Base-by-base conservation (phyloP, 2,797 vertebrate species). In the Ceyx erithaca region DNA sequence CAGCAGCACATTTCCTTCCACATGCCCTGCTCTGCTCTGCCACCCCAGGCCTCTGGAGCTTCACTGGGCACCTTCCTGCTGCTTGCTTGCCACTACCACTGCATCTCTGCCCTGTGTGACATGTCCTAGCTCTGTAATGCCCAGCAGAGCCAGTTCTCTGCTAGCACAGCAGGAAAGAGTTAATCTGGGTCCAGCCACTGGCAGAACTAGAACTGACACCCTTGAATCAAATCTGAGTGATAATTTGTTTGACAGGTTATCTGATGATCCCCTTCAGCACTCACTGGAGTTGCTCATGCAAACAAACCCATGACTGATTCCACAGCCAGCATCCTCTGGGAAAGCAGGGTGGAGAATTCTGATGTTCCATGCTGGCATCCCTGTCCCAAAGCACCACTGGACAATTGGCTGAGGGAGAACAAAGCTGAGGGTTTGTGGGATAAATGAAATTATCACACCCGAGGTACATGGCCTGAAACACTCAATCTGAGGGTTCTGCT, bases 341-440 rank as follows among this genome's bases (percentile, higher is more conserved):
- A 23, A 8, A 17, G 2, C 2, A 0, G 10, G 0, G 3, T 9
- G 45, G 16, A 35, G 22, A 73, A 69, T 8, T 1, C 14, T 0
- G 2, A 14, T 10, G 7, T 5, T 8, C n/a, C 61, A 3, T 5
- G 31, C 21, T 16, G 6, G 37, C 45, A 51, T 2, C 41, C 10
- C 72, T 14, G 66, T n/a, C 48, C 3, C 58, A 7, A 17, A 14
- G 33, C 1, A 3, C 13, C 57, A 1, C 2, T 0, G 40, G 14
- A 0, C 4, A 4, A 25, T 3, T 41, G 25, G 6, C 46, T 15
- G 30, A 14, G 18, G 52, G 41, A 68, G 9, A 6, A 13, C 4
- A 5, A 59, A 76, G 33, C 76, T 17, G 26, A 14, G 10, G 6
- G 15, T 12, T 18, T 18, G 21, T 10, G 59, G 41, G 49, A 45